Conservation (phyloP, 2,888 invertebrate genomes). For the Scrobipalpa atriplicella region DNA sequence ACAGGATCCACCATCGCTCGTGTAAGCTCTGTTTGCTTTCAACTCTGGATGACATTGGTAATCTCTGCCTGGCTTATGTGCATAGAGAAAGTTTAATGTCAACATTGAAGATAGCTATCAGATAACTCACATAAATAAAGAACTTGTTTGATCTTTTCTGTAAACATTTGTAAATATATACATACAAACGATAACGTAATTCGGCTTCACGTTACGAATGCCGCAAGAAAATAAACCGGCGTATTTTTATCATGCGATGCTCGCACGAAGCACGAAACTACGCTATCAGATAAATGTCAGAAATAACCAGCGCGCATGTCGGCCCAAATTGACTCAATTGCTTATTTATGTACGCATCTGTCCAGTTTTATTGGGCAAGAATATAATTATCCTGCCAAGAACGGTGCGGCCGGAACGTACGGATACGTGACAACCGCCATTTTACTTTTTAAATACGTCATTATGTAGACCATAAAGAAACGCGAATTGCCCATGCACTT, state of each 20-base stretch:
- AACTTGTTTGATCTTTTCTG: not conserved
- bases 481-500: not conserved
- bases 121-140: too few species aligned
- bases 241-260: conserved; percentile 54
- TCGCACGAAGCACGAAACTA: conserved; percentile 47
- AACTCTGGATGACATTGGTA: not conserved
- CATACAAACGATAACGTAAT: conserved; percentile 1
- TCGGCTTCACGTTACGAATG: conserved; percentile 27
- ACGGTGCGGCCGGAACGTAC: not conserved
- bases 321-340: conserved; percentile 60
- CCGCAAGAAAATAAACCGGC: conserved; percentile 52
- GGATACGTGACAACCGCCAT: conserved; percentile 13
- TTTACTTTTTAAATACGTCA: conserved; percentile 4
- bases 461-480: conserved; percentile 12
- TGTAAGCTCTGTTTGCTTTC: conserved; percentile 22
- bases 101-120: not conserved
- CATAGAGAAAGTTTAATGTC: not conserved
- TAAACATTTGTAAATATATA: not conserved
- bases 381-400: conserved; percentile 31
- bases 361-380: conserved; percentile 37
- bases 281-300: conserved; percentile 63
- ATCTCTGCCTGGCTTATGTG: not conserved
- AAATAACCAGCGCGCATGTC: conserved; percentile 54
- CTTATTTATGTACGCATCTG: conserved; percentile 47
- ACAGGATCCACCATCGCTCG: conserved; percentile 16